Percentiles rank a stretch among this genome's conserved stretches.
These are phyloP conservation scores for Pseudomugil tenellus DNA, from an alignment of 2,797 vertebrate genomes.

Conservation along the genomic window DNA sequence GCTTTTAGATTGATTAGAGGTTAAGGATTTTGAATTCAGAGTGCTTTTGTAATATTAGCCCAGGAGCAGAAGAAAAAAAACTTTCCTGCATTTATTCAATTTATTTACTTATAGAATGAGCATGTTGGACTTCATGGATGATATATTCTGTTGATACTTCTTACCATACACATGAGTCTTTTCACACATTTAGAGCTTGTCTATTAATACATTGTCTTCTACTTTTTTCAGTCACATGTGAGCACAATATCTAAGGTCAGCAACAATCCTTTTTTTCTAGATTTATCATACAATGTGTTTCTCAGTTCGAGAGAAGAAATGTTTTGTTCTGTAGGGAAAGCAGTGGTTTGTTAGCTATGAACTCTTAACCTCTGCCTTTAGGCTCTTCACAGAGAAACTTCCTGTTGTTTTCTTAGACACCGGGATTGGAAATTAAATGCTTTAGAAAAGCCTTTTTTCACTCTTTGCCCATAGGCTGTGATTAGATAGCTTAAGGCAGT, in stretches of 20 bases:
- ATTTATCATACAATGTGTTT: constrained; percentile 13
- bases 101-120: background rate
- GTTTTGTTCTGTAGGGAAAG: constrained; percentile 28
- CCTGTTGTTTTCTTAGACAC: constrained; percentile 75
- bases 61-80: background rate
- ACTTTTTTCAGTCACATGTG: background rate
- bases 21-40: background rate
- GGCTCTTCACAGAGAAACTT: constrained; percentile 71
- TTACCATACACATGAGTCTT: background rate
- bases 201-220: background rate
- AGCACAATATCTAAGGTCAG: background rate
- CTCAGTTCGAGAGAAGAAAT: constrained; percentile 14
- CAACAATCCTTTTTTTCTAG: constrained; percentile 1
- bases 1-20: background rate
- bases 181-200: background rate
- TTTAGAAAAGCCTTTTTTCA: constrained; percentile 69
- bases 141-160: background rate
- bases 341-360: constrained; percentile 43
- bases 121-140: background rate
- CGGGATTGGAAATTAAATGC: constrained; percentile 64
- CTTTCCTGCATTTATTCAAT: background rate
- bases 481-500: constrained; percentile 66
- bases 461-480: constrained; percentile 61
- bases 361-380: constrained; percentile 72
- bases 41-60: background rate